Evolutionary conservation across 2,113 vertebrate genomes (phyloP), one percentile per base, ranked within the genome.

Genomic region (Microcebus tavaratra): DNA sequence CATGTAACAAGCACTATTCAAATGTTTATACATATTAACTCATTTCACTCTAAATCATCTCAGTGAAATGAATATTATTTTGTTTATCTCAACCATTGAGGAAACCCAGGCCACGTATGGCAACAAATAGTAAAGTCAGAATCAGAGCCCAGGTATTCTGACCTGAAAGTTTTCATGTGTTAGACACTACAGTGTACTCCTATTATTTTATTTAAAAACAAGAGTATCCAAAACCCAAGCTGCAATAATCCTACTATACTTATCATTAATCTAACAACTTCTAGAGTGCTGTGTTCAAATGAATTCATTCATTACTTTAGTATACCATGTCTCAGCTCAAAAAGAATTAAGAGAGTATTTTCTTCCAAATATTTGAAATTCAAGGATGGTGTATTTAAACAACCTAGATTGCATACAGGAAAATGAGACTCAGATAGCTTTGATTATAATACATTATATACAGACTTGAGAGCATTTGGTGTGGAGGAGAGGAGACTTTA

Each of bases 101-200:
- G 1, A 85, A 31, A 12, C 0, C 8, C 1, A 61, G 27, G 20
- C 10, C 20, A 31, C 8, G 1, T 4, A 12, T 61, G 36, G 70
- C 9, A 67, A 27, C 29, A 75, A 45, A 75, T 8, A 25, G 1
- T 20, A 57, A 83, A 39, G 5, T 14, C 31, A 70, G 17, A 11
- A 59, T 68, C 76, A 25, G 29, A 72, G 86, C 10, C 6, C n/a
- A 82, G 18, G 39, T 20, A 36, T 11, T 63, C 36, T 15, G 8
- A 2, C 9, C 57, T 29, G 8, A 73, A 53, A 63, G 20, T 18
- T 96, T 68, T 13, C 11, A 27, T 21, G 20, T 39, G 6, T 72
- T 63, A 57, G 50, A 78, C 59, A 48, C 36, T 86, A 17, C 2
- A 53, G 13, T 27, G 1, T 18, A 57, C 20, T 27, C 42, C 55